Base-by-base conservation (phyloP, 2,113 vertebrate species). In the Corydoras sp. region DNA sequence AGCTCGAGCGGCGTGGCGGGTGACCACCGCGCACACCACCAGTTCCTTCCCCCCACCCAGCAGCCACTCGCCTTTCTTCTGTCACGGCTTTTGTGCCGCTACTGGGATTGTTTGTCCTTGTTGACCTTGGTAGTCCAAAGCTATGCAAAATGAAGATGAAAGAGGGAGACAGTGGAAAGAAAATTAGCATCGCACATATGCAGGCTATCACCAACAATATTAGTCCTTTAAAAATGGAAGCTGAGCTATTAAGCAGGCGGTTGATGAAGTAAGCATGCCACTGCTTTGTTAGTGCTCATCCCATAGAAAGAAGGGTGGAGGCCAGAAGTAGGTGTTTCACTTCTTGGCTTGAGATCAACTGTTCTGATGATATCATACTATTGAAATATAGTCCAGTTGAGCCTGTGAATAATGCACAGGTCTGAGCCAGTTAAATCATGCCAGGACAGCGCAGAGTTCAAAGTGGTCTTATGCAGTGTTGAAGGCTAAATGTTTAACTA, bases 51-150 rank as follows among this genome's bases (percentile, higher is more conserved):
- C 79, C 58, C 86, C 90, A 65, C 68, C 15, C 65, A 10, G 29
- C 64, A 73, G 68, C 58, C 70, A 61, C 75, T 43, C 76, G 74
- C 74, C 35, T 62, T 64, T 81, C 78, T 71, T 77, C 81, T 79
- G 93, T 93, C 91, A 77, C 78, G 74, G 91, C 65, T 92, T 91
- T 92, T 93, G 92, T 93, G 92, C 91, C 87, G 93, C 93, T 94
- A 93, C 91, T 96, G 94, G 93, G 94, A 94, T 93, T 92, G 91
- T 95, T 95, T 92, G 95, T 95, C 95, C 95, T 93, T 88, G 91
- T 96, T 98, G 94, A 99, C 96, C 96, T 99, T 95, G 93, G 91
- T 91, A 91, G 93, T 93, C 90, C 91, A 94, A 93, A 94, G 92
- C 92, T 86, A 89, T 89, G 89, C 84, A 92, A 90, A 92, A 92